Percentiles rank a stretch among this genome's conserved stretches.
Conservation (phyloP, 2,888 invertebrate species). For the Ceratothoa steindachneri region DNA sequence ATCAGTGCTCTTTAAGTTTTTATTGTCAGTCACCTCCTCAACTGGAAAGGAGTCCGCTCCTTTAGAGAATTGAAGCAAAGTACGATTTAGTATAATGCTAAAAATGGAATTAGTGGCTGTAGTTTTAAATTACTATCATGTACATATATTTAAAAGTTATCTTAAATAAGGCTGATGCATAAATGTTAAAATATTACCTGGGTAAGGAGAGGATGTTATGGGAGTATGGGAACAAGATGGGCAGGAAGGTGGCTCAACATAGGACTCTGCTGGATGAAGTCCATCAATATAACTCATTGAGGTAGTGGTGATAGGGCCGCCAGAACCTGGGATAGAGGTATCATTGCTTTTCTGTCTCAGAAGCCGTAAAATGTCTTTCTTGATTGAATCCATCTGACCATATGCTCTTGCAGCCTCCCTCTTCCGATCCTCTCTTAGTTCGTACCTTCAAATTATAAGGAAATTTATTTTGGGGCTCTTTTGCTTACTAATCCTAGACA, state of each 20-base stretch:
- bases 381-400: conserved; percentile 56
- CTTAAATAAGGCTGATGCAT: no score
- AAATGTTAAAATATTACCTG: not conserved
- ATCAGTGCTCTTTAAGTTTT: not conserved
- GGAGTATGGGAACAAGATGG: not conserved
- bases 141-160: no score
- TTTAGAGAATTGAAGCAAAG: no score
- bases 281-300: not conserved
- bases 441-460: conserved; percentile 53
- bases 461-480: no score
- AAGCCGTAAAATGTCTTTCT: conserved; percentile 54
- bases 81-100: no score
- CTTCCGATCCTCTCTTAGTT: conserved; percentile 57
- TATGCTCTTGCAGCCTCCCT: conserved; percentile 55
- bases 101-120: no score
- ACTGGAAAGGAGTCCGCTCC: no score
- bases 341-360: conserved; percentile 20
- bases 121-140: no score
- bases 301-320: not conserved
- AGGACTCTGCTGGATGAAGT: not conserved
- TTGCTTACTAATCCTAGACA: no score
- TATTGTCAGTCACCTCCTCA: not conserved
- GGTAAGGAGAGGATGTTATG: not conserved
- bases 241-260: not conserved
- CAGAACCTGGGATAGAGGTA: not conserved